Conservation (phyloP, 2,888 invertebrate species). For the Mechanitis messenoides region DNA sequence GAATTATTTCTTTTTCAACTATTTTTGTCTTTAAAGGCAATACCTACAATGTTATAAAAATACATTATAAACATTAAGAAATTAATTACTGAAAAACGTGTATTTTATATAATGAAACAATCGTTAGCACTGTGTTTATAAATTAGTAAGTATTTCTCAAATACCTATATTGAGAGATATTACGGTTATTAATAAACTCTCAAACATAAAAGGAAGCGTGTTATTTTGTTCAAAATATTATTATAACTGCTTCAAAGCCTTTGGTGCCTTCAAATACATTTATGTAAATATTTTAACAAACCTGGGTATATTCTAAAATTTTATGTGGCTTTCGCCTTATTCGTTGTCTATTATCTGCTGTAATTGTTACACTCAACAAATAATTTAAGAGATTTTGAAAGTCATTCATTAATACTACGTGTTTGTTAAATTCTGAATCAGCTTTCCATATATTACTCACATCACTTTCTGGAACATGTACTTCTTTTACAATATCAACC, state of each 20-base stretch:
- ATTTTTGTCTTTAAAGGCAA: slow-evolving; percentile 45
- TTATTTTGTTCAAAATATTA: slow-evolving; percentile 24
- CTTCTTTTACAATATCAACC: slow-evolving; percentile 21
- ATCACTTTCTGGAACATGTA: slow-evolving; percentile 36
- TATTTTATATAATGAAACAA: slow-evolving; percentile 1
- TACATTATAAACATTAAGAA: background rate
- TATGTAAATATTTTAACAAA: slow-evolving; percentile 38
- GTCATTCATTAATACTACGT: slow-evolving; percentile 30
- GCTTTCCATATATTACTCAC: slow-evolving; percentile 50
- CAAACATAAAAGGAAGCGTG: background rate
- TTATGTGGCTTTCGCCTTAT: slow-evolving; percentile 34
- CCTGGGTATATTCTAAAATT: slow-evolving; percentile 41
- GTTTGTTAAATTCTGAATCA: slow-evolving; percentile 24
- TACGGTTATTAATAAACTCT: background rate
- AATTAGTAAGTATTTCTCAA: background rate
- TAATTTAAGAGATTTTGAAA: slow-evolving; percentile 43
- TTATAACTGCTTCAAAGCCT: slow-evolving; percentile 43
- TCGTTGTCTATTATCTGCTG: slow-evolving; percentile 31
- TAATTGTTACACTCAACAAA: slow-evolving; percentile 38
- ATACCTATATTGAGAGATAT: slow-evolving; percentile 4
- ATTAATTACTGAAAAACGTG: background rate
- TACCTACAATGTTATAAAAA: slow-evolving; percentile 41
- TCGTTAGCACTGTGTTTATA: slow-evolving; percentile 15
- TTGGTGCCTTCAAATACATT: slow-evolving; percentile 35
- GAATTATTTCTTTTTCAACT: slow-evolving; percentile 48